Percentiles rank a stretch among this genome's conserved stretches.
These are phyloP conservation scores for Gerris lacustris DNA, from an alignment of 2,888 invertebrate genomes.

Conservation along the genomic window DNA sequence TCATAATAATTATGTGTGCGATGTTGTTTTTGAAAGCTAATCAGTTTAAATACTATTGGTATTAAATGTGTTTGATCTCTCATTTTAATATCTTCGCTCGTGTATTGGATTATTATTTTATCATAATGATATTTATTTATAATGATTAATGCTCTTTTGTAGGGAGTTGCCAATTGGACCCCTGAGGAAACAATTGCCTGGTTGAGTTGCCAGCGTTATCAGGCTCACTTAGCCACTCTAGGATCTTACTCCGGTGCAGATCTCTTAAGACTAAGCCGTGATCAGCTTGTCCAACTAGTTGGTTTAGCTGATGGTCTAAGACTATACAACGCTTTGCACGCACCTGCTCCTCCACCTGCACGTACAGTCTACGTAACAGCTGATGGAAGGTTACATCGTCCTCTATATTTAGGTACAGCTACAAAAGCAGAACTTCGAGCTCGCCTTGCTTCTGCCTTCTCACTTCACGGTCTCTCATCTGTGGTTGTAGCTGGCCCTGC, in stretches of 20 bases:
- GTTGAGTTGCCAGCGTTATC: slow-evolving; percentile 67
- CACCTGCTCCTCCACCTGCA: slow-evolving; percentile 33
- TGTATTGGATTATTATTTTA: no score
- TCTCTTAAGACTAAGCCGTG: slow-evolving; percentile 73
- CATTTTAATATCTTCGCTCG: no score
- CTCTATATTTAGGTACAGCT: neutral
- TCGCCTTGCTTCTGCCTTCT: slow-evolving; percentile 30
- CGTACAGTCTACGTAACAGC: neutral
- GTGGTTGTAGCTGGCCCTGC: slow-evolving; percentile 71
- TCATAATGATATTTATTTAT: no score
- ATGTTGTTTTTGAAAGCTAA: no score
- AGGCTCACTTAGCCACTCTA: slow-evolving; percentile 61
- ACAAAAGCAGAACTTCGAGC: neutral
- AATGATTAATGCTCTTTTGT: no score
- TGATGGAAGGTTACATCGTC: neutral
- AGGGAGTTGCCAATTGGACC: neutral
- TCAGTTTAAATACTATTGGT: no score
- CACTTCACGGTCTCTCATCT: slow-evolving; percentile 39
- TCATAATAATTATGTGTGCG: no score
- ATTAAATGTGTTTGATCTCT: no score
- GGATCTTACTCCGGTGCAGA: slow-evolving; percentile 79
- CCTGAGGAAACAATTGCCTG: slow-evolving; percentile 61
- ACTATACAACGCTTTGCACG: slow-evolving; percentile 76
- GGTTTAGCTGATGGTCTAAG: slow-evolving; percentile 89
- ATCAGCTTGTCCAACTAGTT: slow-evolving; percentile 88